Base-by-base conservation (phyloP, 2,797 vertebrate species). In the Halcyon chelicuti region DNA sequence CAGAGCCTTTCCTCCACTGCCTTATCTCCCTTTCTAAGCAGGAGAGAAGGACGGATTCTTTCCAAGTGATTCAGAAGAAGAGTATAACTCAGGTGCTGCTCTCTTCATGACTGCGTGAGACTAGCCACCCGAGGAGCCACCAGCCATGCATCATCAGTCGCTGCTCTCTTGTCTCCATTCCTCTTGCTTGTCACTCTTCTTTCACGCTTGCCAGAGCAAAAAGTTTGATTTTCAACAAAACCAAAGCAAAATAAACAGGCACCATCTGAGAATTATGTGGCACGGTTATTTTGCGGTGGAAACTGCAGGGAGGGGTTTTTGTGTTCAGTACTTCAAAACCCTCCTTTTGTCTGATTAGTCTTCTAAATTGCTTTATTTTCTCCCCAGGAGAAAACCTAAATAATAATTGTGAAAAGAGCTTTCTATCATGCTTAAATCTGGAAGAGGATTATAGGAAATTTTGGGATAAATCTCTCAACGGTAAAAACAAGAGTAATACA, bases 321-420 rank as follows among this genome's bases (percentile, higher is more conserved):
- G 73, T 92, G 91, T 92, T 88, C 95, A 91, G 68, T 88, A 70
- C 49, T 85, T 92, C 86, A 93, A 77, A 87, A 88, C 29, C 42
- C 70, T 96, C 11, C 92, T 93, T 95, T 88, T 80, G 65, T 84
- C 95, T 94, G 85, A 93, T 79, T 90, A 92, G 65, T 93, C 57
- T 70, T 94, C 67, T 90, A 82, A 89, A 83, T 94, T 87, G 92
- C 76, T 80, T 96, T 94, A 93, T 93, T 93, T 96, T 90, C 94
- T 96, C 72, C 81, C 72, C 57, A 88, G 94, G 73, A 70, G 60
- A 75, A 93, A 80, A 44, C 63, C 46, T 85, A 90, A 93, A 90
- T 94, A 86, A 92, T 83, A 94, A 47, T 76, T 86, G 62, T 86
- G 70, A 65, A 94, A 78, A 58, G 39, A 90, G 86, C 74, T 94